Conservation (phyloP, 1,140 invertebrate species). For the Philotrypesis tridentata region DNA sequence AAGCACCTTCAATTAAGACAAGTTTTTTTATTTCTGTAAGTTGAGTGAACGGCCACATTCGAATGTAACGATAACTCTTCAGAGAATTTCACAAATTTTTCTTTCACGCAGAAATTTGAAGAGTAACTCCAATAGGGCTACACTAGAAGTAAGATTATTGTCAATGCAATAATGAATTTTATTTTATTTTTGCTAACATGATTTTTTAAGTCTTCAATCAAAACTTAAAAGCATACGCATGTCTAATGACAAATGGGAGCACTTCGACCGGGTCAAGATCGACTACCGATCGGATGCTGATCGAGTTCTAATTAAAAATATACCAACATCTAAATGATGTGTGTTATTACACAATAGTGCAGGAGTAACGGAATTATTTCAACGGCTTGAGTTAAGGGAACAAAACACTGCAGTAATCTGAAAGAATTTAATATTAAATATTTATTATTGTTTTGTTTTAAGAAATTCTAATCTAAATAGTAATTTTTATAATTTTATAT, state of each 20-base stretch:
- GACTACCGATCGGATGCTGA: background rate
- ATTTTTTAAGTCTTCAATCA: background rate
- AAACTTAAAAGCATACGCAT: background rate
- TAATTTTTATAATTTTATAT: too few relatives aligned
- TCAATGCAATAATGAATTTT: too few relatives aligned
- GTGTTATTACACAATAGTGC: background rate
- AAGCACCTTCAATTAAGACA: background rate
- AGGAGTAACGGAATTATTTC: background rate
- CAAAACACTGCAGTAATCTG: too few relatives aligned
- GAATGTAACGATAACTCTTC: too few relatives aligned
- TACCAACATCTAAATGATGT: background rate
- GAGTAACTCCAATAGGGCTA: too few relatives aligned
- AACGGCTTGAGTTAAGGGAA: background rate
- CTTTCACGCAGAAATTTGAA: too few relatives aligned
- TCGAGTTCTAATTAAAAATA: slow-evolving; percentile 28
- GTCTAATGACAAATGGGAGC: background rate
- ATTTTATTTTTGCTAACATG: background rate
- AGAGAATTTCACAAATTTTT: too few relatives aligned
- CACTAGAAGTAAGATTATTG: too few relatives aligned
- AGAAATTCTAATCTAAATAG: too few relatives aligned
- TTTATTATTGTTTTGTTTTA: background rate
- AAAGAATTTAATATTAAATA: too few relatives aligned
- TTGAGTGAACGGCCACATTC: too few relatives aligned
- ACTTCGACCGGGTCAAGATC: slow-evolving; percentile 15
- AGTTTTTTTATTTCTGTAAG: too few relatives aligned